Conservation (phyloP, 1,140 invertebrate genomes). For the Gonioctena quinquepunctata region DNA sequence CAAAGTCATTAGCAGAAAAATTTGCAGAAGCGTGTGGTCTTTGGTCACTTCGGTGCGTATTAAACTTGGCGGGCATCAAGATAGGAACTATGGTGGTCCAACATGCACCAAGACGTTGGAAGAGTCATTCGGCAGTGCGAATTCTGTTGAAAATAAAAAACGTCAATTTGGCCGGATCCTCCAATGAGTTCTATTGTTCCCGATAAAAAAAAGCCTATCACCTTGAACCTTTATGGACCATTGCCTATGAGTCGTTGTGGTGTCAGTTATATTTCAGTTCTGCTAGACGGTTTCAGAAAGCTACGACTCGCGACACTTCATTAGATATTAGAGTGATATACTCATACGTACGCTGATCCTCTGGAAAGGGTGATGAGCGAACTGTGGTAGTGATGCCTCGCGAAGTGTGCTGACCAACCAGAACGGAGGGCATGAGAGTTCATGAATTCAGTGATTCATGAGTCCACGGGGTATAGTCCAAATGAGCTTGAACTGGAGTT, state of each 20-base stretch:
- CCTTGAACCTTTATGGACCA: background rate
- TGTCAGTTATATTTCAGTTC: background rate
- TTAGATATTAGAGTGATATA: too few relatives aligned
- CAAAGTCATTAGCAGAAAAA: background rate
- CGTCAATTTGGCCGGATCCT: background rate
- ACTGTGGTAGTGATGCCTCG: too few relatives aligned
- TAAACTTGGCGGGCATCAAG: background rate
- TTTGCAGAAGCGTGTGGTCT: background rate
- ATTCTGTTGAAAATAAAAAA: background rate
- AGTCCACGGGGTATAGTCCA: too few relatives aligned
- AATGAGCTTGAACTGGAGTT: too few relatives aligned
- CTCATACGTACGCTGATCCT: too few relatives aligned
- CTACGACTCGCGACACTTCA: too few relatives aligned
- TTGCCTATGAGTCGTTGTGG: background rate
- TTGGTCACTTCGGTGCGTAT: conserved; percentile 1
- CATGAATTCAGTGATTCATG: too few relatives aligned
- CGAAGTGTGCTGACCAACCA: too few relatives aligned
- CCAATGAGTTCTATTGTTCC: background rate
- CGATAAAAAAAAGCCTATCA: background rate
- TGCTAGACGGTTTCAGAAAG: too few relatives aligned
- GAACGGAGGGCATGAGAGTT: too few relatives aligned
- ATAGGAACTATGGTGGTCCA: conserved; percentile 7
- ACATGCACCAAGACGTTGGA: conserved; percentile 5
- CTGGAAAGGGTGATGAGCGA: too few relatives aligned
- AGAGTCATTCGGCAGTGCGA: background rate